These are phyloP conservation scores for Machimus rusticus DNA, from an alignment of 2,888 invertebrate species.

Conservation along the genomic window DNA sequence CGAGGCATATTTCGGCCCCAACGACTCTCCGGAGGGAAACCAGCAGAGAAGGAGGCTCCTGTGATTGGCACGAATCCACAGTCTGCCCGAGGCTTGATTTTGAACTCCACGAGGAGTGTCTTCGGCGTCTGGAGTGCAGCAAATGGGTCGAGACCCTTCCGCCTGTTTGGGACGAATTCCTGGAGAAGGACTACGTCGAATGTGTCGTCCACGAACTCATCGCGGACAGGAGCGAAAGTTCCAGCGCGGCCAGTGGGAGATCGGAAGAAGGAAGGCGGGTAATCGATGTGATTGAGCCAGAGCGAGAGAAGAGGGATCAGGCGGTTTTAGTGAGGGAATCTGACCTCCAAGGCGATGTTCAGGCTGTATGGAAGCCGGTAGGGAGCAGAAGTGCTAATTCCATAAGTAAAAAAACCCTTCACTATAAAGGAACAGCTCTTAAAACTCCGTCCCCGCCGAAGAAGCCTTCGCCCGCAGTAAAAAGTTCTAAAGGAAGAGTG, in stretches of 20 bases:
- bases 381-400: neutral
- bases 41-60: neutral
- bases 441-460: neutral
- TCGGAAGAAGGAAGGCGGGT: neutral
- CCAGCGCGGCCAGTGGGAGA: neutral
- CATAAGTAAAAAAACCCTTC: neutral
- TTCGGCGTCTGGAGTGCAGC: neutral
- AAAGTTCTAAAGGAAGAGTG: neutral
- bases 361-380: neutral
- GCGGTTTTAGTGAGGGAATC: neutral
- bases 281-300: neutral
- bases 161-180: neutral
- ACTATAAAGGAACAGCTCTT: neutral
- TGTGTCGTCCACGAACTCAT: neutral
- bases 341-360: neutral
- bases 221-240: neutral
- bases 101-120: neutral
- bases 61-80: neutral
- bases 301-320: neutral
- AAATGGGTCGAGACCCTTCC: neutral
- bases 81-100: neutral
- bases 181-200: neutral
- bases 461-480: neutral
- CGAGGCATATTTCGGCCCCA: neutral
- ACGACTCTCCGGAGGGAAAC: neutral